Percentiles rank a stretch among this genome's conserved stretches.
Conservation (phyloP, 1,140 invertebrate genomes). For the Apolygus lucorum region DNA sequence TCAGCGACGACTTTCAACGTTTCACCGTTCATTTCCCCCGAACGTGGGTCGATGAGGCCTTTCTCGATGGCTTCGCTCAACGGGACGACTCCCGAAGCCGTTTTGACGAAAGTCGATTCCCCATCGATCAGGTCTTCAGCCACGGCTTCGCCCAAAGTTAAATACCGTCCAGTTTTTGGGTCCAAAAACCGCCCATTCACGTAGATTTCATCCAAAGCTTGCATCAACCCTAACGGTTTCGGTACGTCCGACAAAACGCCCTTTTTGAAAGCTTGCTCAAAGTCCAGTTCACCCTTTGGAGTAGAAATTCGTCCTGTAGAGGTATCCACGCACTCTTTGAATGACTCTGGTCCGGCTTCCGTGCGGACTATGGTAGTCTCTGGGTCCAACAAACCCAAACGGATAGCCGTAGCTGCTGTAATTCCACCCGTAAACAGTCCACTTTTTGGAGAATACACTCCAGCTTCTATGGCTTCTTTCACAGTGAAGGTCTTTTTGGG, state of each 20-base stretch:
- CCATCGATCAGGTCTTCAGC: constrained; percentile 22
- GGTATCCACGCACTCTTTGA: constrained; percentile 54
- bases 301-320: neutral
- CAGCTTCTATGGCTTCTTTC: constrained; percentile 63
- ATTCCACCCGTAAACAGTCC: constrained; percentile 8
- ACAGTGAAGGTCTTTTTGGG: constrained; percentile 54
- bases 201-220: constrained; percentile 2
- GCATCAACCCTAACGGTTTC: neutral
- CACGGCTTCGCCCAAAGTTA: constrained; percentile 21
- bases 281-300: constrained; percentile 4
- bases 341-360: constrained; percentile 57
- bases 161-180: constrained; percentile 13
- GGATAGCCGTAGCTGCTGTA: neutral
- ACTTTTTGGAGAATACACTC: constrained; percentile 40
- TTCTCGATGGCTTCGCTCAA: constrained; percentile 70
- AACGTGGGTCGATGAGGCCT: constrained; percentile 54
- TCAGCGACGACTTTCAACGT: constrained; percentile 32
- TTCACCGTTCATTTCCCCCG: constrained; percentile 59
- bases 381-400: neutral
- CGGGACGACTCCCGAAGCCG: constrained; percentile 69
- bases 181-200: constrained; percentile 6
- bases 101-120: constrained; percentile 65
- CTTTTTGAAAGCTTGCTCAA: neutral
- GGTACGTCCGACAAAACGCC: neutral
- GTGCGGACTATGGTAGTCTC: neutral